Evolutionary conservation across 2,888 invertebrate genomes (phyloP).

Genomic region (Ommatoiulus sabulosus): DNA sequence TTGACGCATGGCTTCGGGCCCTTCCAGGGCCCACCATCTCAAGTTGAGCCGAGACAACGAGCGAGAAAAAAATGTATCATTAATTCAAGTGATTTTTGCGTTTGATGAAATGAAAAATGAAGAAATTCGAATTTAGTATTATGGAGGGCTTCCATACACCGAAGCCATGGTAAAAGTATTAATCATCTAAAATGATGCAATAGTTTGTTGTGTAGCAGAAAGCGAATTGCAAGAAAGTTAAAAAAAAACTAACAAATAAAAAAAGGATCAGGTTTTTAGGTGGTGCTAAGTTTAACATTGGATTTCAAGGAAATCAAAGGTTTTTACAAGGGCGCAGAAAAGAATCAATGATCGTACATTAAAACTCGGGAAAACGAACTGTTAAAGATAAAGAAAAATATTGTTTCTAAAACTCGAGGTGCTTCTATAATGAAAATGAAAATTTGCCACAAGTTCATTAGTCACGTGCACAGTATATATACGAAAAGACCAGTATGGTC

Average conservation of each 20-base stretch:
- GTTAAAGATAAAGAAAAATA: too few species aligned
- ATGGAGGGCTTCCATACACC: background rate
- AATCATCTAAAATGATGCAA: background rate
- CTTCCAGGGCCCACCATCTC: background rate
- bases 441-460: too few species aligned
- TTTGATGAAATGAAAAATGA: constrained; percentile 34
- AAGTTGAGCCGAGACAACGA: constrained; percentile 18
- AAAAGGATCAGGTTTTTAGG: too few species aligned
- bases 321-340: too few species aligned
- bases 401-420: too few species aligned
- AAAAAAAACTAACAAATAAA: too few species aligned
- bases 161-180: background rate
- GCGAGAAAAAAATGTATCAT: background rate
- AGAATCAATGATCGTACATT: too few species aligned
- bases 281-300: background rate
- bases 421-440: too few species aligned
- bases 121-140: background rate
- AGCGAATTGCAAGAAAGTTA: background rate
- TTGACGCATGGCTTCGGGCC: constrained; percentile 20
- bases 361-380: too few species aligned
- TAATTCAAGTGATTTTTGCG: background rate
- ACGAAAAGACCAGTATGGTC: too few species aligned
- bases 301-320: background rate
- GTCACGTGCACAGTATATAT: too few species aligned
- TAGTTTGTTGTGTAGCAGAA: background rate